These are phyloP conservation scores for Drosophila prosaltans DNA, from an alignment of 1,140 invertebrate genomes.

Conservation along the genomic window DNA sequence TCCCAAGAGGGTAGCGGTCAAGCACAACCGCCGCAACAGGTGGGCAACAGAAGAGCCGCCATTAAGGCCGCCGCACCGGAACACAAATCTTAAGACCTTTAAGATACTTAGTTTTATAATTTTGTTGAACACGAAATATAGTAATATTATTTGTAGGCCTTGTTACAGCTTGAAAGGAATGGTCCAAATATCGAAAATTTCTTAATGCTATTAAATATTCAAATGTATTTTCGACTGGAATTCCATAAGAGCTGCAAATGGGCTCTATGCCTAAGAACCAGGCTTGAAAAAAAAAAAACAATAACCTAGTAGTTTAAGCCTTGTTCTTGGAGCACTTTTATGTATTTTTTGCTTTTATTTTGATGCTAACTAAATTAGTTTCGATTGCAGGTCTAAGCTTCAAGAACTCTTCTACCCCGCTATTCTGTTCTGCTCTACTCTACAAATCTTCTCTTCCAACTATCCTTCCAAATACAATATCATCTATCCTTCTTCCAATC, in stretches of 20 bases:
- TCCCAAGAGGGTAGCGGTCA: slow-evolving; percentile 68
- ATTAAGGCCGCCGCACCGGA: slow-evolving; percentile 45
- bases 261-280: neutral
- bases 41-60: slow-evolving; percentile 66
- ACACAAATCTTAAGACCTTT: slow-evolving; percentile 17
- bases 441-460: slow-evolving; percentile 57
- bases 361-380: slow-evolving; percentile 65
- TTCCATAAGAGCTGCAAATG: neutral
- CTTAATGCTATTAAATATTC: neutral
- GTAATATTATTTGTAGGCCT: neutral
- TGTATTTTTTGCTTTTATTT: slow-evolving; percentile 14
- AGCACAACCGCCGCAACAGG: slow-evolving; percentile 72
- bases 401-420: slow-evolving; percentile 37
- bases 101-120: slow-evolving; percentile 9
- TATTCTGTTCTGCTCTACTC: slow-evolving; percentile 42
- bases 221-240: neutral
- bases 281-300: neutral
- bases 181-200: neutral
- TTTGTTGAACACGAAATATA: slow-evolving; percentile 20
- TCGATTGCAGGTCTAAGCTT: slow-evolving; percentile 78
- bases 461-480: slow-evolving; percentile 47
- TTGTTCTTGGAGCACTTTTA: slow-evolving; percentile 7
- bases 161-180: neutral
- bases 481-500: slow-evolving; percentile 50
- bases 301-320: neutral